A percentile compares a stretch with the other conserved stretches of the same genome.
Evolutionary conservation across 2,113 vertebrate species (phyloP).

Genomic region (Galemys pyrenaicus): DNA sequence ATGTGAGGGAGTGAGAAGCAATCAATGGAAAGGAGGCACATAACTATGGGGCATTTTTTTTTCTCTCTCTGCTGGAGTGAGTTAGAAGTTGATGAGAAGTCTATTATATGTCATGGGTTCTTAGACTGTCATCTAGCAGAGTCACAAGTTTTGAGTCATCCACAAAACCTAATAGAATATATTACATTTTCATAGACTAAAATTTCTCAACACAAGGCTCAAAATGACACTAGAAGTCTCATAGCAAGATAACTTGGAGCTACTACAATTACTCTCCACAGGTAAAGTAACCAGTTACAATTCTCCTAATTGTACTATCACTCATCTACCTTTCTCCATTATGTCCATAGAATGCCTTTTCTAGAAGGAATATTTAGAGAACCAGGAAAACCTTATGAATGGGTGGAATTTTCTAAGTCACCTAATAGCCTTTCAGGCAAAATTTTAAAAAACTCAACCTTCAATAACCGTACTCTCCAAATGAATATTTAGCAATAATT

Average conservation of each 20-base stretch:
- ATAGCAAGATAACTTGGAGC: neutral
- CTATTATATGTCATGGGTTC: neutral
- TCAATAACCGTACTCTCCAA: neutral
- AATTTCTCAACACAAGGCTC: neutral
- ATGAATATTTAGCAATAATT: slow-evolving; percentile 4
- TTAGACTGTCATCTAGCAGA: neutral
- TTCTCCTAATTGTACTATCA: neutral
- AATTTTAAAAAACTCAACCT: neutral
- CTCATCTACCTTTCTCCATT: neutral
- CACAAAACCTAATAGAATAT: neutral
- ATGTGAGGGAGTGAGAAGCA: neutral
- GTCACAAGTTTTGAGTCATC: neutral
- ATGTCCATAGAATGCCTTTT: neutral
- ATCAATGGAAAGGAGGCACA: neutral
- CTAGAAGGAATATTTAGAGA: slow-evolving; percentile 2
- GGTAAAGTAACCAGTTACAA: neutral
- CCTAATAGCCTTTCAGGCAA: neutral
- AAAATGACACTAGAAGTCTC: neutral
- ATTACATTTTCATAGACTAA: neutral
- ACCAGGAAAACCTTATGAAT: neutral
- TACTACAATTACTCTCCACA: neutral
- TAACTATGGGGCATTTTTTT: neutral
- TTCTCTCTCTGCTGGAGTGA: neutral
- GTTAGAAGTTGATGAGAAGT: neutral
- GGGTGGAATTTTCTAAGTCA: neutral